Percentiles rank a stretch among this genome's conserved stretches.
Conservation (phyloP, 2,113 vertebrate genomes). For the Camelus dromedarius region DNA sequence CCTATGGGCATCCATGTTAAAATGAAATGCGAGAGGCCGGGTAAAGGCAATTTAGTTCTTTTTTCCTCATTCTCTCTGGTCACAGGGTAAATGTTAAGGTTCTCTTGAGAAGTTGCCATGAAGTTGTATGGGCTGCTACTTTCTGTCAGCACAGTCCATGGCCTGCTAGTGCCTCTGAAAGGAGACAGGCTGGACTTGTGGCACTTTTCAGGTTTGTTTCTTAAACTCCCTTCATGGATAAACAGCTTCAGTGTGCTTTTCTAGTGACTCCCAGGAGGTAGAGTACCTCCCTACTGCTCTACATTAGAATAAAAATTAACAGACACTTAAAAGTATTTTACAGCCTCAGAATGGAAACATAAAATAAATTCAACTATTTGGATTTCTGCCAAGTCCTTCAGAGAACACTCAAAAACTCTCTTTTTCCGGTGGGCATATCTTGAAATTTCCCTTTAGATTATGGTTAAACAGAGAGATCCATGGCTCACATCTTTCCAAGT, state of each 20-base stretch:
- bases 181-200: neutral
- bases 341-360: constrained; percentile 55
- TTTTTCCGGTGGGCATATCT: constrained; percentile 20
- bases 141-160: neutral
- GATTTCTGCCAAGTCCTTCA: constrained; percentile 50
- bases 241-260: constrained; percentile 48
- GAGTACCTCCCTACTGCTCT: constrained; percentile 25
- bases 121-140: neutral
- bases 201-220: constrained; percentile 4
- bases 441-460: constrained; percentile 60
- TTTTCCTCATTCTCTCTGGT: neutral
- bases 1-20: neutral
- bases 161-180: neutral
- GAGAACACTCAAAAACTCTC: constrained; percentile 23
- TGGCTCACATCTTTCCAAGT: neutral
- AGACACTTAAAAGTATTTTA: constrained; percentile 59
- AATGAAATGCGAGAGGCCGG: neutral
- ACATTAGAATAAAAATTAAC: constrained; percentile 58
- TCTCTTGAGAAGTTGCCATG: constrained; percentile 36
- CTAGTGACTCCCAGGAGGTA: constrained; percentile 15
- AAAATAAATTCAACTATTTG: constrained; percentile 65
- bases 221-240: constrained; percentile 34
- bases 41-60: constrained; percentile 16
- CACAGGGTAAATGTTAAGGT: neutral
- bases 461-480: neutral